These are phyloP conservation scores for Spisula solida DNA, from an alignment of 2,888 invertebrate species.

Conservation along the genomic window DNA sequence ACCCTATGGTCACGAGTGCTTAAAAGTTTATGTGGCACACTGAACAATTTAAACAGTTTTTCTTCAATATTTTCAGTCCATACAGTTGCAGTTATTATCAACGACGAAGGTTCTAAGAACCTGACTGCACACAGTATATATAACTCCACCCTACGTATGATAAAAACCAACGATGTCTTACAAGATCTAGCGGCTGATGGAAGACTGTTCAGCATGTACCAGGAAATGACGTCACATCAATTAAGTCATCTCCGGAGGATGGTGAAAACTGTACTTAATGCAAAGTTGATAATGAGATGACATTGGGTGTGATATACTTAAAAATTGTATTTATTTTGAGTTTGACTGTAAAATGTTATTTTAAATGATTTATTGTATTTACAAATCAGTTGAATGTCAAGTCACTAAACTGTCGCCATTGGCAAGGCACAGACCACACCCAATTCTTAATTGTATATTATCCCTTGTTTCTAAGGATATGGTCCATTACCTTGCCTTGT, in stretches of 20 bases:
- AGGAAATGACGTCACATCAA: conserved; percentile 83
- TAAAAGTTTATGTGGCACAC: too few relatives aligned
- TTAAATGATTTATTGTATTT: not conserved
- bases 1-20: too few relatives aligned
- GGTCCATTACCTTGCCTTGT: too few relatives aligned
- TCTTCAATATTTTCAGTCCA: conserved; percentile 70
- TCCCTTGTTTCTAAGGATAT: too few relatives aligned
- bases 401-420: too few relatives aligned
- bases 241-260: conserved; percentile 81
- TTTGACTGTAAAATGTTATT: not conserved
- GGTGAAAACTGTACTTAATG: conserved; percentile 52
- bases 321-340: not conserved
- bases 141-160: conserved; percentile 79
- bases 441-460: too few relatives aligned
- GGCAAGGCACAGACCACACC: too few relatives aligned
- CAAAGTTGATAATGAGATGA: conserved; percentile 43
- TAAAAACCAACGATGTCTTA: conserved; percentile 79
- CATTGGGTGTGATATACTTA: not conserved
- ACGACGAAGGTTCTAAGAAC: conserved; percentile 82
- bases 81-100: conserved; percentile 78
- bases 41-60: too few relatives aligned
- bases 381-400: too few relatives aligned
- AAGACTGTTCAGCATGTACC: conserved; percentile 78
- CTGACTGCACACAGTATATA: conserved; percentile 81
- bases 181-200: conserved; percentile 82